These are phyloP conservation scores for Papilio protenor DNA, from an alignment of 2,888 invertebrate species.

Conservation along the genomic window DNA sequence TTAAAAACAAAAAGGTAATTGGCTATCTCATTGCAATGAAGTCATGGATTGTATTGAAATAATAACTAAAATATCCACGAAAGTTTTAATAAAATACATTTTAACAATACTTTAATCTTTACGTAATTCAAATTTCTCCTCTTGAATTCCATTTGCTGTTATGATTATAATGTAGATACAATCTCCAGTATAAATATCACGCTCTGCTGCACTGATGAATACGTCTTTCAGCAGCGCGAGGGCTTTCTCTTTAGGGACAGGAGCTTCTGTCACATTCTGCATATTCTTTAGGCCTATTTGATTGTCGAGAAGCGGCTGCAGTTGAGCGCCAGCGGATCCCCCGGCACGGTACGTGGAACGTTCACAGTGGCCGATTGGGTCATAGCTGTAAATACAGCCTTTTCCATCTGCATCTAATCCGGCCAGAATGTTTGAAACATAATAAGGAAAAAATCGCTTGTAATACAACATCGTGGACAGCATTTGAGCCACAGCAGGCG, in stretches of 20 bases:
- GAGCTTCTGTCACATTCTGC: slow-evolving; percentile 86
- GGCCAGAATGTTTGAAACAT: slow-evolving; percentile 96
- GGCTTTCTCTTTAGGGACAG: slow-evolving; percentile 92
- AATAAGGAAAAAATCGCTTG: slow-evolving; percentile 99
- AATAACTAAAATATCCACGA: slow-evolving; percentile 49
- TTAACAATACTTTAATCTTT: slow-evolving; percentile 89
- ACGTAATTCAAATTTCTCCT: slow-evolving; percentile 91
- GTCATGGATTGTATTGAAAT: slow-evolving; percentile 38
- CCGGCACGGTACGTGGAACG: slow-evolving; percentile 93
- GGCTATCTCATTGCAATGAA: not conserved
- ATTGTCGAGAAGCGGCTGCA: slow-evolving; percentile 98
- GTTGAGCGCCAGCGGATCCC: slow-evolving; percentile 94
- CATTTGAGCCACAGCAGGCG: slow-evolving; percentile 97
- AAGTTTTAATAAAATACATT: slow-evolving; percentile 51
- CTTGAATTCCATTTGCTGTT: slow-evolving; percentile 92
- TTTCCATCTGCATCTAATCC: slow-evolving; percentile 97
- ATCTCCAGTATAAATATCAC: slow-evolving; percentile 99
- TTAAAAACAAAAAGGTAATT: not conserved
- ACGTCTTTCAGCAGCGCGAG: slow-evolving; percentile 95
- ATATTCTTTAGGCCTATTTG: slow-evolving; percentile 97
- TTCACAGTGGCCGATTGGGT: slow-evolving; percentile 98
- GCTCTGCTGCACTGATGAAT: slow-evolving; percentile 98
- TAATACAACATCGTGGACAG: slow-evolving; percentile 97
- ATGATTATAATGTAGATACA: slow-evolving; percentile 93
- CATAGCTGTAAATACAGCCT: slow-evolving; percentile 98